Conservation (phyloP, 2,797 vertebrate species). For the Crenuchus spilurus region DNA sequence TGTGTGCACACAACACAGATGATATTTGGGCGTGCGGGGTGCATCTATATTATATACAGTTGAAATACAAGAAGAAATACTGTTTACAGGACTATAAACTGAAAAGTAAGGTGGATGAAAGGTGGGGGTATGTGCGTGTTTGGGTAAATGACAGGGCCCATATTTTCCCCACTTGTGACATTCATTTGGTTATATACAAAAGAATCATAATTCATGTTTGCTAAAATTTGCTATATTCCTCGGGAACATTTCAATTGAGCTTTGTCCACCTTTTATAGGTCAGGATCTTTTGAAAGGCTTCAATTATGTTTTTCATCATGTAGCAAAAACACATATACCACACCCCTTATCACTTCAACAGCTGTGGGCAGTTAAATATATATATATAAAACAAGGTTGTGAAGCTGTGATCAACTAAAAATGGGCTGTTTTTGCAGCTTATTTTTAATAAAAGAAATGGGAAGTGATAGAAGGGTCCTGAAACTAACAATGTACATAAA, state of each 20-base stretch:
- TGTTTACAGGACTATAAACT: constrained; percentile 49
- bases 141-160: not conserved
- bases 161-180: no score
- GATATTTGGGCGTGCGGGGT: constrained; percentile 23
- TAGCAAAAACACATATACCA: not conserved
- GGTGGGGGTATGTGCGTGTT: constrained; percentile 52
- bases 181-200: no score
- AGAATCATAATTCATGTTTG: no score
- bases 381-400: not conserved
- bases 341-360: not conserved
- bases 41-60: constrained; percentile 75
- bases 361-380: not conserved
- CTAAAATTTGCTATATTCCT: no score
- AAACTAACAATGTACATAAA: not conserved
- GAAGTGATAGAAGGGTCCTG: not conserved
- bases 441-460: not conserved
- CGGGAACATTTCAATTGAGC: not conserved
- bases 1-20: constrained; percentile 30
- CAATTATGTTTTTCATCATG: not conserved
- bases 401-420: not conserved
- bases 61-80: constrained; percentile 69
- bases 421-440: not conserved
- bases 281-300: not conserved
- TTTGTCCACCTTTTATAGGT: not conserved
- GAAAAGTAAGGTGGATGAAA: constrained; percentile 2